These are phyloP conservation scores for Disparrhopalites patrizii DNA, from an alignment of 2,888 invertebrate genomes.

Conservation along the genomic window DNA sequence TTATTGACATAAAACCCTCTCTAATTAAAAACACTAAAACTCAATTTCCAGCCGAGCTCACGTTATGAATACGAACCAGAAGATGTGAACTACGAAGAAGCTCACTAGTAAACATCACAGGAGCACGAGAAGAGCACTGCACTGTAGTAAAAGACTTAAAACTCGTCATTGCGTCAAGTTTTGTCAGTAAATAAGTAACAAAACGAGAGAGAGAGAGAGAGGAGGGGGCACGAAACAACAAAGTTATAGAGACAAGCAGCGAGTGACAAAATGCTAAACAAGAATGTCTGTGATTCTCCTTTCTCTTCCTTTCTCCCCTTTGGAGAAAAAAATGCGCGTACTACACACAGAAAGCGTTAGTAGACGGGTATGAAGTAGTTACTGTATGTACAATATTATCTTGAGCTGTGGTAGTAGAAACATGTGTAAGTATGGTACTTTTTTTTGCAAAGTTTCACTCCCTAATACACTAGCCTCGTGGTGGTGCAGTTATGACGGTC, in stretches of 20 bases:
- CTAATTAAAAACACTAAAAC: too few relatives aligned
- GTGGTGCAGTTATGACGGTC: constrained; percentile 22
- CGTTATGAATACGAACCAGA: too few relatives aligned
- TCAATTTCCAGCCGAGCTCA: too few relatives aligned
- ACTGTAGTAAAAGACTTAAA: neutral
- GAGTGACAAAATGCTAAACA: neutral
- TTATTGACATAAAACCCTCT: too few relatives aligned
- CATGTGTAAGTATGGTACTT: constrained; percentile 1
- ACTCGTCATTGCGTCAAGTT: constrained; percentile 9
- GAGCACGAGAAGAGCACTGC: neutral
- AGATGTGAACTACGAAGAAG: too few relatives aligned
- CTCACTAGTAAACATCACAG: too few relatives aligned
- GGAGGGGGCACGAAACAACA: neutral
- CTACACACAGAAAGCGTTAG: too few relatives aligned
- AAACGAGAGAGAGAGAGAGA: too few relatives aligned
- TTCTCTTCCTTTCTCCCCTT: neutral
- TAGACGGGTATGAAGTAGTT: too few relatives aligned
- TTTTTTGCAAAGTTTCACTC: constrained; percentile 4
- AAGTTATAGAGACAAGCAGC: neutral
- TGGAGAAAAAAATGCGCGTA: neutral
- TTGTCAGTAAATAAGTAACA: too few relatives aligned
- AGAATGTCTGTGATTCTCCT: neutral
- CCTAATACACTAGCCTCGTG: constrained; percentile 10
- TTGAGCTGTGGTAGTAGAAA: neutral
- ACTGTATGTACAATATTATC: too few relatives aligned